Evolutionary conservation across 2,113 vertebrate genomes (phyloP).

Genomic region (Otus sunia): DNA sequence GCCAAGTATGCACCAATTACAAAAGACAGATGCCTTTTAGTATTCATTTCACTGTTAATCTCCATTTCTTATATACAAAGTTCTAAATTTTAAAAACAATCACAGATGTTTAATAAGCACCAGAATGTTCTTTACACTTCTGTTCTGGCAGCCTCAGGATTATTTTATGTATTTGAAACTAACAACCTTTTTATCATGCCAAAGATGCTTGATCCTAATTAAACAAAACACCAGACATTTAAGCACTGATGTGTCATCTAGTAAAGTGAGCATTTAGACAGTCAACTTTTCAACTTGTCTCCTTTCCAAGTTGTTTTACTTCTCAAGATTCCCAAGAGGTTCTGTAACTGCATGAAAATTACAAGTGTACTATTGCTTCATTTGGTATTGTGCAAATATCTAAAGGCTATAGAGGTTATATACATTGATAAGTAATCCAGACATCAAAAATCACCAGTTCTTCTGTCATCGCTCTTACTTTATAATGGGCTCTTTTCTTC

Average conservation of each 20-base stretch:
- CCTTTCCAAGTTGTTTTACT: neutral
- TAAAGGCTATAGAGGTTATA: neutral
- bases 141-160: neutral
- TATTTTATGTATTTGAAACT: neutral
- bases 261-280: conserved; percentile 4
- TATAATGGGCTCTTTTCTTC: neutral
- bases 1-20: neutral
- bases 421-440: neutral
- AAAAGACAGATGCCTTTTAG: neutral
- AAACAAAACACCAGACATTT: neutral
- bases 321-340: neutral
- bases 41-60: neutral
- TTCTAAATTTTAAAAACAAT: neutral
- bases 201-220: neutral
- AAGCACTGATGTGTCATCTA: neutral
- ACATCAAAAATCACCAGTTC: neutral
- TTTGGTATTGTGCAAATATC: neutral
- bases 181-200: neutral
- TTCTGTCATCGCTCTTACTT: neutral
- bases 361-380: neutral
- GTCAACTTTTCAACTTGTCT: neutral
- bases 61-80: neutral
- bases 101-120: neutral
- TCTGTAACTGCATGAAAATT: neutral
- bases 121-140: neutral